phyloP scores from a whole-genome alignment of 1,140 invertebrate species.

The Scaptomyza pallida region DNA sequence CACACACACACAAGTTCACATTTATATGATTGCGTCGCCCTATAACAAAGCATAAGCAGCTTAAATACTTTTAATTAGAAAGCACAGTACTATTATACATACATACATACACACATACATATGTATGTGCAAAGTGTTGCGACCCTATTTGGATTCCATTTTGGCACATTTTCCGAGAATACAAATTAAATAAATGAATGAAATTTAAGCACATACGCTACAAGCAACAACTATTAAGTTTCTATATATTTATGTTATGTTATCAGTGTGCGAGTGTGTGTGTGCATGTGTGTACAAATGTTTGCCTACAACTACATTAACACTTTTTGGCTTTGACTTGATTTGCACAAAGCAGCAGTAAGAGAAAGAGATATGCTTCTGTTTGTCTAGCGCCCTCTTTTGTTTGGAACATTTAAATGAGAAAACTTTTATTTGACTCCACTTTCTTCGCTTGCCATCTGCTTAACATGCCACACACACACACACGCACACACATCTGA shows the following conservation, averaged over 20 bases:
- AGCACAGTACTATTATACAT: neutral
- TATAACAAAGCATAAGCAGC: slow-evolving; percentile 3
- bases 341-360: slow-evolving; percentile 53
- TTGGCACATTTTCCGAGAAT: slow-evolving; percentile 23
- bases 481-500: slow-evolving; percentile 15
- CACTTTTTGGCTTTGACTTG: slow-evolving; percentile 58
- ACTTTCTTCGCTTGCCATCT: neutral
- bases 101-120: slow-evolving; percentile 1
- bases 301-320: slow-evolving; percentile 55
- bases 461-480: slow-evolving; percentile 9
- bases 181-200: slow-evolving; percentile 38
- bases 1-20: neutral
- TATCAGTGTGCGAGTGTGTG: slow-evolving; percentile 16
- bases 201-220: slow-evolving; percentile 25
- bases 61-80: slow-evolving; percentile 45
- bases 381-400: slow-evolving; percentile 54
- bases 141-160: slow-evolving; percentile 29
- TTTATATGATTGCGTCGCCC: neutral
- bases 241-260: slow-evolving; percentile 20
- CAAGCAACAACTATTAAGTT: slow-evolving; percentile 44
- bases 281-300: slow-evolving; percentile 28
- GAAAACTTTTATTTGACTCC: slow-evolving; percentile 53
- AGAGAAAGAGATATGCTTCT: slow-evolving; percentile 40
- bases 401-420: slow-evolving; percentile 65
- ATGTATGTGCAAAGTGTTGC: slow-evolving; percentile 5